A percentile compares a stretch with the other conserved stretches of the same genome.
Evolutionary conservation across 2,888 invertebrate species (phyloP).

Genomic region (Sepiola atlantica): DNA sequence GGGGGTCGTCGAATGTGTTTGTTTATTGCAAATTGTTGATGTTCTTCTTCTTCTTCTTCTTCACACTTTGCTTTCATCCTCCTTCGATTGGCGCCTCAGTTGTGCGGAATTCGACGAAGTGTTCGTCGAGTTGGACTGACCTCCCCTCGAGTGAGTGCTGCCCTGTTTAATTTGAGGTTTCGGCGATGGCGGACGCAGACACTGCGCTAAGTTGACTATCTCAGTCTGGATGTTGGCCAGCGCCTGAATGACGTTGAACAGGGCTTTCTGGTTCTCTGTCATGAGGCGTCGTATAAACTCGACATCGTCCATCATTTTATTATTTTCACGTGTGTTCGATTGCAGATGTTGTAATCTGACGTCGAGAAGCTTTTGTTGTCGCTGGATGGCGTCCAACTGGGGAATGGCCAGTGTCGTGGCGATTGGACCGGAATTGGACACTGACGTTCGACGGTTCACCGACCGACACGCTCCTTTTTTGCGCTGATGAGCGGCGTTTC

Average conservation of each 20-base stretch:
- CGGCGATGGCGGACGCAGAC: slow-evolving; percentile 61
- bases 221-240: slow-evolving; percentile 73
- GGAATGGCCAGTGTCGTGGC: slow-evolving; percentile 73
- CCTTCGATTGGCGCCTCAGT: slow-evolving; percentile 39
- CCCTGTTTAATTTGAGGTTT: slow-evolving; percentile 53
- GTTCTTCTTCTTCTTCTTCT: background rate
- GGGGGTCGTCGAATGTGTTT: background rate
- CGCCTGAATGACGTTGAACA: slow-evolving; percentile 73
- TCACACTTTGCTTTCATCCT: slow-evolving; percentile 50
- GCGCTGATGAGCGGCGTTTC: background rate
- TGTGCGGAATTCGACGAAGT: slow-evolving; percentile 45
- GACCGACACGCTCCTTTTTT: slow-evolving; percentile 56
- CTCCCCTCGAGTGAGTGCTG: slow-evolving; percentile 43
- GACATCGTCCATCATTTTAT: slow-evolving; percentile 72
- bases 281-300: slow-evolving; percentile 73
- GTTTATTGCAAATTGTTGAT: background rate
- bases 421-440: slow-evolving; percentile 62
- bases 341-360: slow-evolving; percentile 74
- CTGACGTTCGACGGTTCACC: slow-evolving; percentile 63
- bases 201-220: slow-evolving; percentile 68
- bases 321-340: slow-evolving; percentile 72
- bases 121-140: slow-evolving; percentile 24
- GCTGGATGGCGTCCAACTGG: slow-evolving; percentile 73
- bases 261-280: slow-evolving; percentile 74
- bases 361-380: slow-evolving; percentile 73